These are phyloP conservation scores for Propithecus coquereli DNA, from an alignment of 2,113 vertebrate genomes.

Conservation along the genomic window DNA sequence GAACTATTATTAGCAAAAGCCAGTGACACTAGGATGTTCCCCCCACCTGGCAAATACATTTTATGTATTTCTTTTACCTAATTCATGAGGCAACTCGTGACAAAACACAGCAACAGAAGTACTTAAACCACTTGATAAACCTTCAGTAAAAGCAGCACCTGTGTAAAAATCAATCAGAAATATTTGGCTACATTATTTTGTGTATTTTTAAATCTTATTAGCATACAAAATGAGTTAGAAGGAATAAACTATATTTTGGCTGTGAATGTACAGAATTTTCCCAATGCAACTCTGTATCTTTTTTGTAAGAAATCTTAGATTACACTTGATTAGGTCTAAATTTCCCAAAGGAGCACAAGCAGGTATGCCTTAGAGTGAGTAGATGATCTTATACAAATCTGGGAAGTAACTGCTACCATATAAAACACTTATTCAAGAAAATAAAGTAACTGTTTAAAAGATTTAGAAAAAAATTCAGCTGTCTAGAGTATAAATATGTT, in stretches of 20 bases:
- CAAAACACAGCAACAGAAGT: slow-evolving; percentile 98
- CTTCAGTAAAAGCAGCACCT: slow-evolving; percentile 97
- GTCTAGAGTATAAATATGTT: neutral
- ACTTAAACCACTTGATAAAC: slow-evolving; percentile 95
- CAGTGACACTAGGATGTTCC: neutral
- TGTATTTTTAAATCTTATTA: neutral
- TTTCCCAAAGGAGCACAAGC: neutral
- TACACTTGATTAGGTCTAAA: neutral
- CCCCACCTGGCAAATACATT: neutral
- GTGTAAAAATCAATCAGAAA: slow-evolving; percentile 32
- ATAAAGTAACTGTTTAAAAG: neutral
- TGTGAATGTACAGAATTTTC: slow-evolving; percentile 22
- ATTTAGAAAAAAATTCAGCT: neutral
- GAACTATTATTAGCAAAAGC: neutral
- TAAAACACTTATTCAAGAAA: neutral
- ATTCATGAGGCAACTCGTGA: slow-evolving; percentile 95
- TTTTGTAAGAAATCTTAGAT: neutral
- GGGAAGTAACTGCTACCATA: neutral
- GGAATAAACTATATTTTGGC: neutral
- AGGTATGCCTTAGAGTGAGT: neutral
- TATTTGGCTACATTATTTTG: neutral
- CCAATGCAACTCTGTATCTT: neutral
- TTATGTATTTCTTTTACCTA: slow-evolving; percentile 86
- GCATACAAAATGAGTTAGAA: neutral
- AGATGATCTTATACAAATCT: neutral